Percentiles rank a stretch among this genome's conserved stretches.
Conservation (phyloP, 1,140 invertebrate species). For the Thaumatotibia leucotreta region DNA sequence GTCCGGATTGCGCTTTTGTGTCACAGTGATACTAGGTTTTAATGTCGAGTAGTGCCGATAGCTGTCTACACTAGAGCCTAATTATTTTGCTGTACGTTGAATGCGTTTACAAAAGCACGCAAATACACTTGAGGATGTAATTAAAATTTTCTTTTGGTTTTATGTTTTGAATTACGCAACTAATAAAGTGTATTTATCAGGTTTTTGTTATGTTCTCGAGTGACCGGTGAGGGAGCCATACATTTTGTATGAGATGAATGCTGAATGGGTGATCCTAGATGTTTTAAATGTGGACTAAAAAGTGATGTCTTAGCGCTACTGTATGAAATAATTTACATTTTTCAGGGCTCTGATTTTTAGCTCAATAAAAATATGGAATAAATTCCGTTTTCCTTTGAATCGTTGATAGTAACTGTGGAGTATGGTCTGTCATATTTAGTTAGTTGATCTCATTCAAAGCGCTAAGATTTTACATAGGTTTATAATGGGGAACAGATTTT, state of each 20-base stretch:
- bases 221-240: background rate
- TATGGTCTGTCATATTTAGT: background rate
- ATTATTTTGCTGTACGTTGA: slow-evolving; percentile 19
- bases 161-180: background rate
- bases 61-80: slow-evolving; percentile 6
- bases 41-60: slow-evolving; percentile 22
- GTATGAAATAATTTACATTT: background rate
- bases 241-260: background rate
- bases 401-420: background rate
- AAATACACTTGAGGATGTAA: background rate
- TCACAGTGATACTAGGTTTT: slow-evolving; percentile 49
- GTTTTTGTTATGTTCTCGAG: background rate
- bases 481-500: background rate
- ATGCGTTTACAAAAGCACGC: slow-evolving; percentile 20
- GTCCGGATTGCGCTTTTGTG: slow-evolving; percentile 39
- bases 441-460: background rate
- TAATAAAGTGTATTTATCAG: background rate
- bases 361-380: background rate
- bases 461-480: background rate
- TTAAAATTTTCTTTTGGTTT: background rate
- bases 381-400: background rate
- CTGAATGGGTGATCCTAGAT: background rate
- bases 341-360: background rate
- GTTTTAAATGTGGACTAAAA: background rate
- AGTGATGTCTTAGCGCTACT: slow-evolving; percentile 2